These are phyloP conservation scores for Eristalis arbustorum DNA, from an alignment of 2,888 invertebrate species.

Conservation along the genomic window DNA sequence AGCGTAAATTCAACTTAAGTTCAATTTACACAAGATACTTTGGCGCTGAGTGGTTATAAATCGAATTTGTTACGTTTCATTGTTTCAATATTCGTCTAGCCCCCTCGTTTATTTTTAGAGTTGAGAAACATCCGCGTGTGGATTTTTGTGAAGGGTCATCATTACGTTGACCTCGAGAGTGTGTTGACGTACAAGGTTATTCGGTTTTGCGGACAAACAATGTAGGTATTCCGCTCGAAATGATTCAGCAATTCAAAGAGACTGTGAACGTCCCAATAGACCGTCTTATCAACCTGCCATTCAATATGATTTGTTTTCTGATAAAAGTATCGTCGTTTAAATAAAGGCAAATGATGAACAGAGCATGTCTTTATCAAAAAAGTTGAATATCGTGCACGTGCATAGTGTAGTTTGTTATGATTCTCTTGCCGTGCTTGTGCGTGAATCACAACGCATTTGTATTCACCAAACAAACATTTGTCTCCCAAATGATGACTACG, in stretches of 20 bases:
- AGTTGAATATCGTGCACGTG: neutral
- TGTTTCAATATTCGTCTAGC: neutral
- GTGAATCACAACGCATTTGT: neutral
- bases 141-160: constrained; percentile 23
- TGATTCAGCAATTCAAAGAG: neutral
- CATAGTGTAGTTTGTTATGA: neutral
- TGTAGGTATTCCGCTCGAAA: neutral
- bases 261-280: neutral
- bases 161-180: constrained; percentile 47
- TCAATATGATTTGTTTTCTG: neutral
- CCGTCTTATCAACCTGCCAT: too few species aligned
- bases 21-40: neutral
- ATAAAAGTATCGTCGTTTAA: neutral
- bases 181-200: constrained; percentile 34
- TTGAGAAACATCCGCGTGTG: constrained; percentile 30
- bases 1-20: neutral
- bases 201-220: neutral
- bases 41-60: constrained; percentile 5
- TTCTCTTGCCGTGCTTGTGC: neutral
- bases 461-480: neutral
- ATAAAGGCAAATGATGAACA: neutral
- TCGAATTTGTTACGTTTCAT: neutral
- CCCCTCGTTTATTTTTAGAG: neutral
- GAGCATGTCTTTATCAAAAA: neutral
- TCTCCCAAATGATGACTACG: too few species aligned